phyloP scores from a whole-genome alignment of 2,888 invertebrate species.

The Polydrusus cervinus region DNA sequence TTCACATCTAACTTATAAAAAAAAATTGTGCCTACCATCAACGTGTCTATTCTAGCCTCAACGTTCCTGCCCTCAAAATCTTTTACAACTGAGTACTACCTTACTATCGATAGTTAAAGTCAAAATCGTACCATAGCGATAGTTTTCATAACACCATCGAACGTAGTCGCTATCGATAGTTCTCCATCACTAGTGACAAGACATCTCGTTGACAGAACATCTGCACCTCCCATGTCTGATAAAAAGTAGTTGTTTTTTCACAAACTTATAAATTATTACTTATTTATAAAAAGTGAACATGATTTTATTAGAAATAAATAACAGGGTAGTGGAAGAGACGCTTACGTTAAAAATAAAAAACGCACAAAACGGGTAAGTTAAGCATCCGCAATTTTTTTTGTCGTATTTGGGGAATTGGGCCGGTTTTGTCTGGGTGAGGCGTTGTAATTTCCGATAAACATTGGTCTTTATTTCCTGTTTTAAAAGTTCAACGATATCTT shows the following conservation, averaged over 20 bases:
- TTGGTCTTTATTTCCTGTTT: slow-evolving; percentile 43
- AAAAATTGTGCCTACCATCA: too few relatives aligned
- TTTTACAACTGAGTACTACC: too few relatives aligned
- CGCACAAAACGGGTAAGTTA: slow-evolving; percentile 94
- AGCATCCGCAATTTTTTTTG: slow-evolving; percentile 17
- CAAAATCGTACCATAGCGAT: too few relatives aligned
- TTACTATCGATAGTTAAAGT: too few relatives aligned
- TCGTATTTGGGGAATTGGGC: slow-evolving; percentile 41
- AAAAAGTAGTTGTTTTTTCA: slow-evolving; percentile 53
- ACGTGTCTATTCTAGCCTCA: too few relatives aligned
- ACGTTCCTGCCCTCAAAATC: too few relatives aligned
- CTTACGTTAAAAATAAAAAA: slow-evolving; percentile 96
- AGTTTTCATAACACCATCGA: too few relatives aligned
- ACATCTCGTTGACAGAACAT: slow-evolving; percentile 22
- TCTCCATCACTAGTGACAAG: background rate
- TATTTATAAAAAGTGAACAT: slow-evolving; percentile 72
- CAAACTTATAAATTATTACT: slow-evolving; percentile 57
- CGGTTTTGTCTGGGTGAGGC: slow-evolving; percentile 60
- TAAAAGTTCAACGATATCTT: slow-evolving; percentile 38
- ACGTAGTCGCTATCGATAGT: background rate
- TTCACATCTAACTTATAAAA: too few relatives aligned
- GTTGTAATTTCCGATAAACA: slow-evolving; percentile 46
- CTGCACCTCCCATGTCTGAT: slow-evolving; percentile 64
- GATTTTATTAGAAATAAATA: slow-evolving; percentile 99
- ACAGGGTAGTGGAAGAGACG: slow-evolving; percentile 98